Conservation (phyloP, 2,113 vertebrate species). For the Edolisoma coerulescens region DNA sequence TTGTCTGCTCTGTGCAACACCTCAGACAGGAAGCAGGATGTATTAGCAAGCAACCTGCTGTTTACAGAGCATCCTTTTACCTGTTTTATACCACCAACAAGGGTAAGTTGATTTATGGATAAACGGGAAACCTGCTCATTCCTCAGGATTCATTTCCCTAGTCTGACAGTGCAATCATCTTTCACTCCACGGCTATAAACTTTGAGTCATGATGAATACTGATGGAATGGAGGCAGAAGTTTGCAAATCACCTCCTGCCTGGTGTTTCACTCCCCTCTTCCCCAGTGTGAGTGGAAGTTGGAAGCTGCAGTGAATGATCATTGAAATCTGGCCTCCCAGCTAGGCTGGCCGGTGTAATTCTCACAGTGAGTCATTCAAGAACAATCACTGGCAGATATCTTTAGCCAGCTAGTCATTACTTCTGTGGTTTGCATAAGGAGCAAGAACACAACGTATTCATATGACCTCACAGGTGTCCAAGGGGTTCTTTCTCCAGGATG, state of each 20-base stretch:
- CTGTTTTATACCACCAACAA: background rate
- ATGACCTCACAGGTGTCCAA: background rate
- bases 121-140: background rate
- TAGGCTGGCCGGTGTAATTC: background rate
- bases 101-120: background rate
- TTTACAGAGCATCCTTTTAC: background rate
- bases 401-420: background rate
- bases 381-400: background rate
- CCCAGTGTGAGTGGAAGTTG: background rate
- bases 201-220: background rate
- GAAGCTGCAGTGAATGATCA: background rate
- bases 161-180: background rate
- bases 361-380: background rate
- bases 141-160: background rate
- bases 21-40: background rate
- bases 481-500: background rate
- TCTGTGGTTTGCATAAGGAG: background rate
- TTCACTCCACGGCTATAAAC: background rate
- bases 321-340: background rate
- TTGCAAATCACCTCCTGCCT: background rate
- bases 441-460: background rate
- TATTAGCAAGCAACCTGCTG: background rate
- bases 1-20: fast-evolving
- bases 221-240: background rate
- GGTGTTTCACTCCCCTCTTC: background rate